Evolutionary conservation across 2,888 invertebrate species (phyloP), one percentile per base, ranked within the genome.

Genomic region (Tethea ocularis): DNA sequence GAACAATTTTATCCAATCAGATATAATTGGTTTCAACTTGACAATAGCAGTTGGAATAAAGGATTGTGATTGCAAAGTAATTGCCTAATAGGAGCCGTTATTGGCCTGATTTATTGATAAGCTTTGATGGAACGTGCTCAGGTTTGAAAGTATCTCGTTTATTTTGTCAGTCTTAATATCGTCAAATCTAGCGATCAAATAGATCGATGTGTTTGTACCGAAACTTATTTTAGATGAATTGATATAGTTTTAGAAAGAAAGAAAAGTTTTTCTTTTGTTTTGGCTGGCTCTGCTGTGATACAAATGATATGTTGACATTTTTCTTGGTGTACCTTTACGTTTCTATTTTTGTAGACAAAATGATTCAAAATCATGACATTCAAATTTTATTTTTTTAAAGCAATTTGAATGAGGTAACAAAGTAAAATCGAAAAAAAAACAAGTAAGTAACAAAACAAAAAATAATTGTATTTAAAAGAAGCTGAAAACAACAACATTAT

Each of bases 41-140:
- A 20, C 46, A 46, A 46, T 20, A 46, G 46, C 17, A 46, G 46
- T 46, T 46, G 46, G 46, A 46, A 46, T 38, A 38, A 38, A 38
- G 38, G n/a, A n/a, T 36, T 38, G n/a, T n/a, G 38, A 38, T 46
- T 46, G 46, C 20, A 46, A 20, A 46, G 46, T 46, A 46, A 46
- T 46, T 46, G 46, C 7, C 10, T n/a, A 46, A 46, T 46, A 46
- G 20, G 6, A 20, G 46, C 20, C 46, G 46, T n/a, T 17, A 41
- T 41, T 15, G 41, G n/a, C 7, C 17, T 46, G 46, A 20, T 46
- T 46, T 46, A 46, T 20, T 46, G 46, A 46, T 20, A 46, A 46
- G n/a, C 46, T 46, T 17, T 41, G 41, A 41, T 41, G 17, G 46
- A 46, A 46, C 46, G 20, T 10, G n/a, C n/a, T 7, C 38, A 5